Percentiles rank a stretch among this genome's conserved stretches.
phyloP scores from a whole-genome alignment of 2,113 vertebrate genomes.

The Desmodus rotundus region DNA sequence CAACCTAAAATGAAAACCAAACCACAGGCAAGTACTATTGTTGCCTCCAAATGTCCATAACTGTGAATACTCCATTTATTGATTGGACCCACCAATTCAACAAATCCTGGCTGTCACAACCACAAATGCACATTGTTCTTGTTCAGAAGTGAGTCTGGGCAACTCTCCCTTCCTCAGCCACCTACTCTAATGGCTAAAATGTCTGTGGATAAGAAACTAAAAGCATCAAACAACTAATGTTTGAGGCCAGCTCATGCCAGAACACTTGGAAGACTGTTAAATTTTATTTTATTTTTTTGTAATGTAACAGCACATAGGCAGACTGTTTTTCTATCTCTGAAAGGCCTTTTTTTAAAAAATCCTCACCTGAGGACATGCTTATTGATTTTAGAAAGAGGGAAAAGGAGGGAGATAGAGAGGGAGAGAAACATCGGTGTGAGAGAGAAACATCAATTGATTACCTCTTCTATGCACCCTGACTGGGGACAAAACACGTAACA shows the following conservation, averaged over 20 bases:
- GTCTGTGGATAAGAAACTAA: neutral
- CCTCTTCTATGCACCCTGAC: too few species aligned
- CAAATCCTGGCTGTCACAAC: neutral
- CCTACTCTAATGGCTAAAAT: neutral
- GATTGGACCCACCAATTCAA: slow-evolving; percentile 34
- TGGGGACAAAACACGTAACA: too few species aligned
- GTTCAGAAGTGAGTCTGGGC: neutral
- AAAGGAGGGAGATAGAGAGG: too few species aligned
- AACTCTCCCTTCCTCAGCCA: neutral
- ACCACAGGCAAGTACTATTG: neutral
- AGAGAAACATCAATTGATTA: too few species aligned
- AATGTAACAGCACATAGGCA: neutral
- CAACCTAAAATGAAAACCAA: neutral
- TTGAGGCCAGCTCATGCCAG: neutral
- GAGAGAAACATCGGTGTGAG: too few species aligned
- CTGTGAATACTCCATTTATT: neutral
- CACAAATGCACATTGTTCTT: neutral
- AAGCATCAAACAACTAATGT: neutral
- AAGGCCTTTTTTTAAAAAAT: neutral
- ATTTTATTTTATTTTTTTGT: neutral
- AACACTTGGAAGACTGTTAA: neutral
- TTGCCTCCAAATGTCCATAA: neutral
- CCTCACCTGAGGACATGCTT: too few species aligned
- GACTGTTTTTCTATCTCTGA: neutral
- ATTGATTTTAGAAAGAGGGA: too few species aligned